These are phyloP conservation scores for Coracias cyanogaster DNA, from an alignment of 2,797 vertebrate species.

Conservation along the genomic window DNA sequence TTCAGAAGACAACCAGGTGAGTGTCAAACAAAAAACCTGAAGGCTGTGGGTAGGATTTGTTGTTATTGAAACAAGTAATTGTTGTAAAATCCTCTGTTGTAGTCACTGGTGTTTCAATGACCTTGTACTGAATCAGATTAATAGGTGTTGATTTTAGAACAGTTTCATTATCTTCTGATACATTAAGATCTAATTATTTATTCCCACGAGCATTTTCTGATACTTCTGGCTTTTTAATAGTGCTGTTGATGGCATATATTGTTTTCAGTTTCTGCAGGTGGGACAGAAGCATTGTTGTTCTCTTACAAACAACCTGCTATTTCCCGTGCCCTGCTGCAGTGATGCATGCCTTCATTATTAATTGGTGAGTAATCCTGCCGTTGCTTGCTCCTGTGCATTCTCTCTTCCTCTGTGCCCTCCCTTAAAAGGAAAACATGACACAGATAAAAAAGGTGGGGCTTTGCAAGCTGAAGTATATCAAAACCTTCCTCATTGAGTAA, in stretches of 20 bases:
- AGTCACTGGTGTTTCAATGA: neutral
- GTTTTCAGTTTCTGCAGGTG: neutral
- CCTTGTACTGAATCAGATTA: neutral
- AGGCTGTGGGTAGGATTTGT: neutral
- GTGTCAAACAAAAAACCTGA: neutral
- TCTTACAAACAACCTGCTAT: neutral
- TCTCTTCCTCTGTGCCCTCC: neutral
- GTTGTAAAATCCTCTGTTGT: neutral
- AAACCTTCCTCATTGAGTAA: neutral
- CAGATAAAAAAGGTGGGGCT: conserved; percentile 54
- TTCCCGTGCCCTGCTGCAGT: neutral
- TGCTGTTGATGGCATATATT: neutral
- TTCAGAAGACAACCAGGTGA: neutral
- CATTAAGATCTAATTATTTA: neutral
- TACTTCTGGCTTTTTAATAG: neutral
- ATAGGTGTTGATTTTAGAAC: neutral
- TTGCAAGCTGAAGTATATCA: conserved; percentile 26
- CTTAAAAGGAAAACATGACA: conserved; percentile 40
- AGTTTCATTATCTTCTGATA: neutral
- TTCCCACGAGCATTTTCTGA: neutral
- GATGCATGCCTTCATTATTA: neutral
- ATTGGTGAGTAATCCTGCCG: neutral
- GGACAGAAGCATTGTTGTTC: neutral
- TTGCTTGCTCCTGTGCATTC: neutral
- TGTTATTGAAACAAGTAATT: neutral